Evolutionary conservation across 1,140 invertebrate genomes (phyloP), one percentile per base, ranked within the genome.

Genomic region (Drosophila melanogaster): DNA sequence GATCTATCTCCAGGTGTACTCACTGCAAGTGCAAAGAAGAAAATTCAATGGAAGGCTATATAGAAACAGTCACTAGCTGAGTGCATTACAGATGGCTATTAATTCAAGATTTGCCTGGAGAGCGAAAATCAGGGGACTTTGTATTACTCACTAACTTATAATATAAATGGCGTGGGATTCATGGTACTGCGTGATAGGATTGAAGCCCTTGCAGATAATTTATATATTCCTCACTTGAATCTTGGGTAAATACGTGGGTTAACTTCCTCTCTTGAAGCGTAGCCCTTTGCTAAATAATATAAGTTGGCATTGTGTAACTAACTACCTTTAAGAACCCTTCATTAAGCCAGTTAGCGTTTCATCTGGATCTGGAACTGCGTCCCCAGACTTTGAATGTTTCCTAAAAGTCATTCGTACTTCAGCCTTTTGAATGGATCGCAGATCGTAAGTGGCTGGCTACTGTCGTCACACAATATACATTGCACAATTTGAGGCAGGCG

Each of bases 401-500:
- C 15, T 12, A 69, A 67, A 65, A 61, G 61, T 37, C 46, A 40
- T 47, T 46, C 35, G 30, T 57, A 24, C 59, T 65, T 40, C 24
- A 56, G 67, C 67, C 67, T 49, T 43, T 24, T 19, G 66, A 69
- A 54, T 47, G 64, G 64, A 35, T 40, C 64, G 66, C 56, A 47
- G 64, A 35, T 24, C 66, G 66, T 70, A 70, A 70, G 66, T 70
- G 64, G 64, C 51, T 47, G 53, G 59, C 67, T 71, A 57, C 67
- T 70, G 67, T 71, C 67, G 67, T 57, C 67, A 71, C 51, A 71
- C 65, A 55, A 84, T 79, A 79, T 79, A 56, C 80, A 83, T 83
- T 83, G 80, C 80, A 83, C 80, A 83, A 83, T 83, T 83, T 58
- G 55, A 66, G 64, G 65, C 62, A 72, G 66, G 50, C 65, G 22